Conservation (phyloP, 2,113 vertebrate species). For the Pipa parva region DNA sequence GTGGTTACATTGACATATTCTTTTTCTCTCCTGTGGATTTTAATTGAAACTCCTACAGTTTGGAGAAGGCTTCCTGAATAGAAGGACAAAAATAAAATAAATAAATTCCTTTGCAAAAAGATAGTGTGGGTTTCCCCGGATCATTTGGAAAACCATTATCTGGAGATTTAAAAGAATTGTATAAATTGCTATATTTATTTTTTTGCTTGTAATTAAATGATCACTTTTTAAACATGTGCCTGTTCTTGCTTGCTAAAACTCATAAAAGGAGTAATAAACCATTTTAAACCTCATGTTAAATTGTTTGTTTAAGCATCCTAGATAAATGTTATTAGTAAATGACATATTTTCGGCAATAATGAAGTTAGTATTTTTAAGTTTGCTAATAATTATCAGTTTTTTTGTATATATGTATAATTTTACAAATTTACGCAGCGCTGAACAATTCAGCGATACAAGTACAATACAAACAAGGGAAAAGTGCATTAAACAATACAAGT, state of each 20-base stretch:
- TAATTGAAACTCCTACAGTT: slow-evolving; percentile 77
- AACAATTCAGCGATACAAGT: too few relatives aligned
- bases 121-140: slow-evolving; percentile 48
- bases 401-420: too few relatives aligned
- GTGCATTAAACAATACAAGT: too few relatives aligned
- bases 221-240: slow-evolving; percentile 12
- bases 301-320: slow-evolving; percentile 17
- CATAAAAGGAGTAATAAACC: slow-evolving; percentile 9
- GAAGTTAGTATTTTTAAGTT: not conserved
- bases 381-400: not conserved
- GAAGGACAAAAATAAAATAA: slow-evolving; percentile 56
- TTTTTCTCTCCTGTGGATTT: slow-evolving; percentile 75
- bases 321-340: not conserved
- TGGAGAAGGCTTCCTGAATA: slow-evolving; percentile 60
- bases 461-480: too few relatives aligned
- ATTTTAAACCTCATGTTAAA: not conserved
- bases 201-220: slow-evolving; percentile 31
- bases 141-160: slow-evolving; percentile 51
- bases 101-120: slow-evolving; percentile 55
- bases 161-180: slow-evolving; percentile 27
- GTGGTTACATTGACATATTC: slow-evolving; percentile 78
- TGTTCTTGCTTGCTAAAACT: not conserved
- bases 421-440: too few relatives aligned
- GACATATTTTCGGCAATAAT: not conserved
- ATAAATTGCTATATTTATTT: slow-evolving; percentile 27